Conservation (phyloP, 2,113 vertebrate species). For the Tachycineta bicolor region DNA sequence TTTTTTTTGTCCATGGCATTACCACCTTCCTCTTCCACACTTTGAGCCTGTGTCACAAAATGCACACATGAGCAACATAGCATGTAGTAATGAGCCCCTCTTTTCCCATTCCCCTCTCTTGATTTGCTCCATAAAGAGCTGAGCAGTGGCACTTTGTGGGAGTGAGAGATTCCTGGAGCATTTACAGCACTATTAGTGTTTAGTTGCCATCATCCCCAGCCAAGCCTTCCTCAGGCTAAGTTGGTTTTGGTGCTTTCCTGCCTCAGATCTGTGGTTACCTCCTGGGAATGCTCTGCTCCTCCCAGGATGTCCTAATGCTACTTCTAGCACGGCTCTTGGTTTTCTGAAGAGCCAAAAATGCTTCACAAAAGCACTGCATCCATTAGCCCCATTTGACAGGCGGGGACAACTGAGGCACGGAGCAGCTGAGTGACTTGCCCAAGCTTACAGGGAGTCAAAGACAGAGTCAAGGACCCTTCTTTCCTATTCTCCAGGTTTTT, state of each 20-base stretch:
- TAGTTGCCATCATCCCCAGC: not conserved
- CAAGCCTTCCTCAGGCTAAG: not conserved
- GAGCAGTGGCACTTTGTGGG: not conserved
- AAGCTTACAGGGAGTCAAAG: not conserved
- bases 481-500: not conserved
- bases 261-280: not conserved
- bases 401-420: not conserved
- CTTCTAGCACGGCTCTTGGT: not conserved
- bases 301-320: not conserved
- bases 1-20: not conserved
- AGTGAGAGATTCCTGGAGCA: not conserved
- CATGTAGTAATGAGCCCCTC: not conserved
- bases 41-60: not conserved
- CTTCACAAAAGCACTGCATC: not conserved
- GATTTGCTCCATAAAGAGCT: not conserved
- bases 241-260: not conserved
- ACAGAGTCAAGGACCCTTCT: not conserved
- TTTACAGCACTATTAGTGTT: not conserved
- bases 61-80: not conserved
- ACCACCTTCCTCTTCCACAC: not conserved
- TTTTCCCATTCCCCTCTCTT: not conserved
- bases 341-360: not conserved
- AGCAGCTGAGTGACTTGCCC: not conserved
- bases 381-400: not conserved
- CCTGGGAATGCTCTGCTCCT: not conserved